Percentiles rank a stretch among this genome's conserved stretches.
Evolutionary conservation across 2,797 vertebrate genomes (phyloP).

Genomic region (Loris lydekkerianus): DNA sequence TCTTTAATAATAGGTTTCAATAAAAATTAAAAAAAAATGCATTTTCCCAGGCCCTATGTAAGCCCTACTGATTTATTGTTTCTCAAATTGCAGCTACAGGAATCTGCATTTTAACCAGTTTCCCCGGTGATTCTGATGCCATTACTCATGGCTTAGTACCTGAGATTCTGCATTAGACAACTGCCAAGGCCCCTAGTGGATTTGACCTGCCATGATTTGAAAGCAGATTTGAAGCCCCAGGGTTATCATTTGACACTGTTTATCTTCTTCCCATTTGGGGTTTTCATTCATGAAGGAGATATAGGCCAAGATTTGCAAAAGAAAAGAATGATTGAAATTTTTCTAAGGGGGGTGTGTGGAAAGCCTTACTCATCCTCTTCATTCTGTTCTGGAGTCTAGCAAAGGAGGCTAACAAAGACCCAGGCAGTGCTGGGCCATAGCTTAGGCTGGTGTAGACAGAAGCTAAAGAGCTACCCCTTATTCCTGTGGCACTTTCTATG

Average conservation of each 20-base stretch:
- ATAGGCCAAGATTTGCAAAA: constrained; percentile 43
- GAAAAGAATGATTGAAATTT: not conserved
- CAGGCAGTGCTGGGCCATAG: rapidly evolving
- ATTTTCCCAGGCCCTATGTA: not conserved
- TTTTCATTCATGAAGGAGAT: constrained; percentile 49
- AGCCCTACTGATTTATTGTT: not conserved
- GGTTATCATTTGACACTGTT: not conserved
- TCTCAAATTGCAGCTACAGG: not conserved
- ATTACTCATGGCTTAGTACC: not conserved
- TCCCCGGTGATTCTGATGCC: not conserved
- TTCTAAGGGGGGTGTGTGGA: not conserved
- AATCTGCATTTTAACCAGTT: constrained; percentile 25
- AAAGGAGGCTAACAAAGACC: not conserved
- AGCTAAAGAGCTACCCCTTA: not conserved
- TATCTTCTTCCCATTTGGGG: constrained; percentile 33
- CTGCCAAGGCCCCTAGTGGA: not conserved
- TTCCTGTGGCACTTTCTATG: not conserved
- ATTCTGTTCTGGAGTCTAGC: not conserved
- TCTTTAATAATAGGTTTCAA: constrained; percentile 11
- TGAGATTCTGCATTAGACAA: not conserved
- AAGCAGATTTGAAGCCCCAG: not conserved
- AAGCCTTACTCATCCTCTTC: not conserved
- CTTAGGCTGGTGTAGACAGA: not conserved
- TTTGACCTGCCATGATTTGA: not conserved
- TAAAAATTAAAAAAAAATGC: not conserved